A percentile compares a stretch with the other conserved stretches of the same genome.
These are phyloP conservation scores for Pelecanus crispus DNA, from an alignment of 2,113 vertebrate species.

Conservation along the genomic window DNA sequence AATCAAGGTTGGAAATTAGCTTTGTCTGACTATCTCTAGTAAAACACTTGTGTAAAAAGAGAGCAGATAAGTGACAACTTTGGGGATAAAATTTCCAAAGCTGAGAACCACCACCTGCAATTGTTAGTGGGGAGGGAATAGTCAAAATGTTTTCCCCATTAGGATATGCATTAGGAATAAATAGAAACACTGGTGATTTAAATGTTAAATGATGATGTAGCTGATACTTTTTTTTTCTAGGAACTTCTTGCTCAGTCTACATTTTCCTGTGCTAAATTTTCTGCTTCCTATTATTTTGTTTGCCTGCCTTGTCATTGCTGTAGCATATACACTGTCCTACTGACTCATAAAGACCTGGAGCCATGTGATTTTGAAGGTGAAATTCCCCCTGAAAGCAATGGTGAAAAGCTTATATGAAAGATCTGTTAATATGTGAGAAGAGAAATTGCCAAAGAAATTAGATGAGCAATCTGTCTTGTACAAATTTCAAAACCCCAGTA, in stretches of 20 bases:
- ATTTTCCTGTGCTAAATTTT: background rate
- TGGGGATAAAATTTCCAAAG: background rate
- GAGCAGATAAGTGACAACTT: background rate
- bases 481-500: too few relatives aligned
- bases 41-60: background rate
- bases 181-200: background rate
- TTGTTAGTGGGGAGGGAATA: background rate
- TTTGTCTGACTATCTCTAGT: background rate
- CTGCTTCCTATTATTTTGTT: background rate
- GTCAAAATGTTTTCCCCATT: background rate
- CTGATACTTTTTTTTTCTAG: background rate
- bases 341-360: background rate
- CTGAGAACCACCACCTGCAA: background rate
- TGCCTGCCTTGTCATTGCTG: background rate
- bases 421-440: background rate
- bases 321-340: accelerated
- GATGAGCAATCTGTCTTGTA: background rate
- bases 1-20: background rate
- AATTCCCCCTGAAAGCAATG: background rate
- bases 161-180: background rate
- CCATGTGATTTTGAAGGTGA: background rate
- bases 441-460: background rate
- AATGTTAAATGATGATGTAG: background rate
- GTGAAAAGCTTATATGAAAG: background rate
- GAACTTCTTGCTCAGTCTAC: background rate